Conservation (phyloP, 2,113 vertebrate genomes). For the Anarhynchus alexandrinus region DNA sequence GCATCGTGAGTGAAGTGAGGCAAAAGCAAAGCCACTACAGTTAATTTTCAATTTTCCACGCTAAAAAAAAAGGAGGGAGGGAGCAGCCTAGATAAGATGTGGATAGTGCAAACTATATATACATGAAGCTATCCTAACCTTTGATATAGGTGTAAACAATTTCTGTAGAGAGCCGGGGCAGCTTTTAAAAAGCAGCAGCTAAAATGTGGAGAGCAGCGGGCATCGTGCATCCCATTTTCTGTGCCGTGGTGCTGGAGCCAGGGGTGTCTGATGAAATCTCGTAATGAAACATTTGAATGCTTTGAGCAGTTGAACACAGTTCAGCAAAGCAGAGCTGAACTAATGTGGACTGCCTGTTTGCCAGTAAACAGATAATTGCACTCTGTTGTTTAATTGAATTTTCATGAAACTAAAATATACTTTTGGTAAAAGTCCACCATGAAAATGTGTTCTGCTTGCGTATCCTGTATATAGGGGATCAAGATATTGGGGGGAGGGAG, state of each 20-base stretch:
- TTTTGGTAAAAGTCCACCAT: neutral
- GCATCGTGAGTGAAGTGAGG: neutral
- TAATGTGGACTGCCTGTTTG: neutral
- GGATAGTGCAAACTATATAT: neutral
- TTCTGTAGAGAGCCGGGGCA: neutral
- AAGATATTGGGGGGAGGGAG: neutral
- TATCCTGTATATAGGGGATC: neutral
- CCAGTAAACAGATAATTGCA: neutral
- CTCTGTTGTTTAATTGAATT: constrained; percentile 22
- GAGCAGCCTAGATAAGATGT: neutral
- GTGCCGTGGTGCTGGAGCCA: neutral
- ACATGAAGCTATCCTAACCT: neutral
- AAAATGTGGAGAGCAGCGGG: neutral
- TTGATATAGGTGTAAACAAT: neutral
- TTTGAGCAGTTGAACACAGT: constrained; percentile 11
- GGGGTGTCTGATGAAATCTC: constrained; percentile 4
- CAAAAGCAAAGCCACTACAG: neutral
- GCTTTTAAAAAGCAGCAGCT: neutral
- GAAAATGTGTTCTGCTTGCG: neutral
- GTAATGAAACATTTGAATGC: neutral
- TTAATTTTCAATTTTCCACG: neutral
- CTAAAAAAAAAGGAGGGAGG: neutral
- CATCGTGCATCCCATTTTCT: neutral
- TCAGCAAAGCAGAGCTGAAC: constrained; percentile 29
- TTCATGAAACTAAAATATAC: neutral